These are phyloP conservation scores for Notiomystis cincta DNA, from an alignment of 2,113 vertebrate genomes.

Conservation along the genomic window DNA sequence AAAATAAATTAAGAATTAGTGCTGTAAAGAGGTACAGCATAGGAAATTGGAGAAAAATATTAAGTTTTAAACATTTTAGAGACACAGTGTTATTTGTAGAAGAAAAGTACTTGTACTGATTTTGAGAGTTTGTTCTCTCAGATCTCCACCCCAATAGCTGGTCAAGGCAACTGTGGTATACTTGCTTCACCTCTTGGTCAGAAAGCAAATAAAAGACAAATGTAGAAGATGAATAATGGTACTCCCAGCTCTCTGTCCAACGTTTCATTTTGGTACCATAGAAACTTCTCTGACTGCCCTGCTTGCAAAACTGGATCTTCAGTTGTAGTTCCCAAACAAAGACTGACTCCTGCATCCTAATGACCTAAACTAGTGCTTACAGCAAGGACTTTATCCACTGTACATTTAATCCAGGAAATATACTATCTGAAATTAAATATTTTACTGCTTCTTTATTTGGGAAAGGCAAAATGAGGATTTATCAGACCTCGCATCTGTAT, in stretches of 20 bases:
- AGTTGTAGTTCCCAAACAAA: not conserved
- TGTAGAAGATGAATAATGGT: not conserved
- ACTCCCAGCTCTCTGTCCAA: not conserved
- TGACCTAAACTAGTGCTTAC: not conserved
- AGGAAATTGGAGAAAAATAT: not conserved
- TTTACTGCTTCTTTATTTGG: not conserved
- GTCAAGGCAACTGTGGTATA: not conserved
- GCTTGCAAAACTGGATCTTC: not conserved
- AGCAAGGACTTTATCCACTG: not conserved
- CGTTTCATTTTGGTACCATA: accelerated
- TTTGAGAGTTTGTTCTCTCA: not conserved
- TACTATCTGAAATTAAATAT: not conserved
- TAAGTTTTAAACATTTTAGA: not conserved
- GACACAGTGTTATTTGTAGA: not conserved
- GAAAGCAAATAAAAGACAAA: not conserved
- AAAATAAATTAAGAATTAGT: not conserved
- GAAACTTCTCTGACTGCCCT: not conserved
- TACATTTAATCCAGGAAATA: not conserved
- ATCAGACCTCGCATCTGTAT: not conserved
- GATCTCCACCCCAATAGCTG: not conserved
- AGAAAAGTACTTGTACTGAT: not conserved
- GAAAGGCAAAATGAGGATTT: not conserved
- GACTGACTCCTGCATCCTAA: not conserved
- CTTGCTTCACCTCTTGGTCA: not conserved
- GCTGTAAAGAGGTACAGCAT: not conserved